phyloP scores from a whole-genome alignment of 2,888 invertebrate species.

The Drosophila greeni region DNA sequence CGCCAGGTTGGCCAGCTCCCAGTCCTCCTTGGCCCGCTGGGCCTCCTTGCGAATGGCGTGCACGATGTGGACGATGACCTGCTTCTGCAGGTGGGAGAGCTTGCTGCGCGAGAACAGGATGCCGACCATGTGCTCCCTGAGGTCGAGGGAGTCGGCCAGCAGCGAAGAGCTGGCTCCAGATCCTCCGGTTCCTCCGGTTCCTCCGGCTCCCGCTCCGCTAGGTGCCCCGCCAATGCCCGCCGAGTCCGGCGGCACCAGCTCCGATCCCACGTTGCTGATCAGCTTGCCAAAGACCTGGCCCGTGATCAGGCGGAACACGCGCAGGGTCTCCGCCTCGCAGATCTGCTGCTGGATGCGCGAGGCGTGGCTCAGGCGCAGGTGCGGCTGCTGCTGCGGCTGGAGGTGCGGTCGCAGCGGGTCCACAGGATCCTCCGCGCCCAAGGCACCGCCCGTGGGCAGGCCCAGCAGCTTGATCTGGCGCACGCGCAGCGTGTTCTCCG shows the following conservation, averaged over 20 bases:
- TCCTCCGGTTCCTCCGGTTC: background rate
- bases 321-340: slow-evolving; percentile 93
- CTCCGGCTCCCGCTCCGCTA: background rate
- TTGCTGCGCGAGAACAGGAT: slow-evolving; percentile 96
- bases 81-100: slow-evolving; percentile 94
- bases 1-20: slow-evolving; percentile 84
- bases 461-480: slow-evolving; percentile 88
- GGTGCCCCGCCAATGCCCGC: slow-evolving; percentile 7
- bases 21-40: slow-evolving; percentile 91
- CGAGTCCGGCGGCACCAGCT: slow-evolving; percentile 45
- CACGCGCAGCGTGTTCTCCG: slow-evolving; percentile 92
- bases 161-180: slow-evolving; percentile 60
- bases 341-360: slow-evolving; percentile 87
- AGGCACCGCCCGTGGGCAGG: slow-evolving; percentile 77
- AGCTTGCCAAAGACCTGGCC: slow-evolving; percentile 92
- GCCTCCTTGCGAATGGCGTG: slow-evolving; percentile 95
- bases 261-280: slow-evolving; percentile 80
- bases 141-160: slow-evolving; percentile 82
- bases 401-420: background rate
- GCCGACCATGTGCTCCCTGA: slow-evolving; percentile 97
- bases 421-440: slow-evolving; percentile 31
- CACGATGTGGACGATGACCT: slow-evolving; percentile 93
- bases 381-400: slow-evolving; percentile 49
- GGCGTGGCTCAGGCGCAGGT: slow-evolving; percentile 76
- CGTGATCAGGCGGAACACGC: slow-evolving; percentile 94